These are phyloP conservation scores for Hippoglossus hippoglossus DNA, from an alignment of 2,797 vertebrate species.

Conservation along the genomic window DNA sequence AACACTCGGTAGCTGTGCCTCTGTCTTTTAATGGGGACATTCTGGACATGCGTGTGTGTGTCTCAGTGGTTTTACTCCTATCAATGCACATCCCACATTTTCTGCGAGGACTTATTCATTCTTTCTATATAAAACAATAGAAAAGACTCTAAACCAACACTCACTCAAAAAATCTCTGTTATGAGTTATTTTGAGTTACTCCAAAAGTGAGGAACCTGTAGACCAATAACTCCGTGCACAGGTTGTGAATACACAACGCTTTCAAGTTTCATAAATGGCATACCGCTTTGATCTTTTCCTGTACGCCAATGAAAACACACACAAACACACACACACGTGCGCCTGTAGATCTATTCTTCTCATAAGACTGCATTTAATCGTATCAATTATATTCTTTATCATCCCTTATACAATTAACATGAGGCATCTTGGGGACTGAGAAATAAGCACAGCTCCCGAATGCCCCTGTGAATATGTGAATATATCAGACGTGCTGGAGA, in stretches of 20 bases:
- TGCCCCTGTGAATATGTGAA: conserved; percentile 62
- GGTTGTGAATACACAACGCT: conserved; percentile 47
- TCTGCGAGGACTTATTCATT: background rate
- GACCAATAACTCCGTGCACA: conserved; percentile 54
- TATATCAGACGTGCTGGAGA: conserved; percentile 47
- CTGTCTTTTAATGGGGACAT: too few species aligned
- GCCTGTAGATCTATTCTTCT: conserved; percentile 21
- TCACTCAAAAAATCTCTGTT: conserved; percentile 17
- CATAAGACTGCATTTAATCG: conserved; percentile 58
- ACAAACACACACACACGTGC: conserved; percentile 26
- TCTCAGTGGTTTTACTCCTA: background rate
- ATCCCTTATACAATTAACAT: conserved; percentile 55
- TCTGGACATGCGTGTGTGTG: too few species aligned
- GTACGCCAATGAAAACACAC: conserved; percentile 10
- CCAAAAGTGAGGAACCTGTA: conserved; percentile 44
- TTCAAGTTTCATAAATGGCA: conserved; percentile 65
- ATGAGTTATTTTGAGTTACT: conserved; percentile 14
- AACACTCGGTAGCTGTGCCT: too few species aligned
- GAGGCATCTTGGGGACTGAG: conserved; percentile 38
- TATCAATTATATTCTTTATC: conserved; percentile 57
- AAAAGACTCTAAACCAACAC: background rate
- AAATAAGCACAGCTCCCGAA: conserved; percentile 34
- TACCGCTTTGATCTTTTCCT: conserved; percentile 57
- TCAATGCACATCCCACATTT: background rate
- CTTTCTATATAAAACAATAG: conserved; percentile 9